phyloP scores from a whole-genome alignment of 2,113 vertebrate species.

The Bos javanicus region DNA sequence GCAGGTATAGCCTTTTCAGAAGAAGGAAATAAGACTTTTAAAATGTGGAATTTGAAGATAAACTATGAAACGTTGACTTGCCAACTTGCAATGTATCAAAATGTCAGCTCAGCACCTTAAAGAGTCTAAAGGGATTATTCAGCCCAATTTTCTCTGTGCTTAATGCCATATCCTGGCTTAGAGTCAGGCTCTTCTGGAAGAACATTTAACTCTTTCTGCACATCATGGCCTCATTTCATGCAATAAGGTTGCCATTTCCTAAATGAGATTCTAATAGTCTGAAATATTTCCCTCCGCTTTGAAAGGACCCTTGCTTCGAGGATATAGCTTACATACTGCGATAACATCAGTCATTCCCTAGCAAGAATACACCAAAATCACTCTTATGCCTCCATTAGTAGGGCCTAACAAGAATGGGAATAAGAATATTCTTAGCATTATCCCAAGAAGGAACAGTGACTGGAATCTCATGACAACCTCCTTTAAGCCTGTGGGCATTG shows the following conservation, averaged over 20 bases:
- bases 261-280: background rate
- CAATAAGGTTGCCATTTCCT: conserved; percentile 1
- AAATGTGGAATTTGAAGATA: conserved; percentile 76
- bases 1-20: conserved; percentile 48
- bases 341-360: background rate
- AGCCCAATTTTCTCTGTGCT: conserved; percentile 71
- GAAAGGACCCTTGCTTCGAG: background rate
- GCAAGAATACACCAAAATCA: background rate
- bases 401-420: background rate
- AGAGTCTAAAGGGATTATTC: conserved; percentile 74
- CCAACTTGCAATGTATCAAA: conserved; percentile 69
- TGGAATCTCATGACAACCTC: background rate
- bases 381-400: background rate
- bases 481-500: background rate
- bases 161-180: conserved; percentile 73
- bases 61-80: conserved; percentile 66
- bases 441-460: background rate
- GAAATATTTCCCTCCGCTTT: conserved; percentile 1
- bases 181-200: conserved; percentile 48
- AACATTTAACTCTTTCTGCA: conserved; percentile 66
- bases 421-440: background rate
- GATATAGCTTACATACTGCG: background rate
- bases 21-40: conserved; percentile 52
- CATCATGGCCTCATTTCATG: background rate
- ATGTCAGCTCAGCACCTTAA: conserved; percentile 76